Conservation (phyloP, 2,888 invertebrate species). For the Itoplectis maculator region DNA sequence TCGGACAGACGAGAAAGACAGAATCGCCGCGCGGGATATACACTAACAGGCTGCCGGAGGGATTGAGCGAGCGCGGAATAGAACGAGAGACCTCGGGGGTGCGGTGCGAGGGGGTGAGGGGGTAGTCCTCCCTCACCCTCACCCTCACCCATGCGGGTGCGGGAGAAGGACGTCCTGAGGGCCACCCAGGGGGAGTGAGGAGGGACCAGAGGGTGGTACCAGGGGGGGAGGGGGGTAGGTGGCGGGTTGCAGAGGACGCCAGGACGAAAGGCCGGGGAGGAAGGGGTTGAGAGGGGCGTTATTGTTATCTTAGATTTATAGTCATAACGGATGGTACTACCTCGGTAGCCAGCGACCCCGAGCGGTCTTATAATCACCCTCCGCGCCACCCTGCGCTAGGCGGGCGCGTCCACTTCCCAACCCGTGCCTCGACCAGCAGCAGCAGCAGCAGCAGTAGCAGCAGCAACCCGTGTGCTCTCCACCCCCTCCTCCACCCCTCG, state of each 20-base stretch:
- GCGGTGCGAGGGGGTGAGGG: background rate
- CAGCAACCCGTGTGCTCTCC: conserved; percentile 71
- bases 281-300: conserved; percentile 81
- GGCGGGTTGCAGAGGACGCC: conserved; percentile 62
- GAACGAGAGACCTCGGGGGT: conserved; percentile 44
- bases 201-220: background rate
- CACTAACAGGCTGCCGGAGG: conserved; percentile 53
- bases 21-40: conserved; percentile 41
- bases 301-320: conserved; percentile 85
- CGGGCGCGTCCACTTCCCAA: conserved; percentile 72
- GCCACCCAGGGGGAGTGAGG: too few relatives aligned
- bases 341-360: conserved; percentile 84
- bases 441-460: too few relatives aligned
- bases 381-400: conserved; percentile 74
- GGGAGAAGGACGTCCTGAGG: too few relatives aligned
- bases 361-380: conserved; percentile 85
- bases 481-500: conserved; percentile 69
- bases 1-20: conserved; percentile 69
- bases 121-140: too few relatives aligned
- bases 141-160: too few relatives aligned
- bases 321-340: conserved; percentile 84
- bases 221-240: conserved; percentile 46
- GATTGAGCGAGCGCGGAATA: conserved; percentile 47
- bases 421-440: conserved; percentile 69
- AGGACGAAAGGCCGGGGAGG: conserved; percentile 70